Conservation (phyloP, 1,140 invertebrate genomes). For the Ylistrum balloti region DNA sequence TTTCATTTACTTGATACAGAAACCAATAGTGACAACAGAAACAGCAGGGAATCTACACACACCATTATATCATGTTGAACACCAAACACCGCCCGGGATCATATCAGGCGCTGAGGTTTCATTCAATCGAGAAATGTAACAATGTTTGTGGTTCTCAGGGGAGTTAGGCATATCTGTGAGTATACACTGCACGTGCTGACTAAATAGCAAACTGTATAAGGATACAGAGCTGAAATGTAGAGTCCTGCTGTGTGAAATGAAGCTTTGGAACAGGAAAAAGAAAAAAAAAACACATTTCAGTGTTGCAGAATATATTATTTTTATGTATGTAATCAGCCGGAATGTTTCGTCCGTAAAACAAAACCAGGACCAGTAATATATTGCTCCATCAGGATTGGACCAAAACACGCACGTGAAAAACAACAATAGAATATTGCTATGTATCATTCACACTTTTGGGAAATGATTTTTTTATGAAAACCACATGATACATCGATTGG, state of each 20-base stretch:
- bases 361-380: too few relatives aligned
- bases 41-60: not conserved
- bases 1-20: not conserved
- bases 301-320: too few relatives aligned
- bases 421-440: too few relatives aligned
- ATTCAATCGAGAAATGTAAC: conserved; percentile 22
- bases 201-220: not conserved
- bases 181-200: not conserved
- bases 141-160: not conserved
- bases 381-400: too few relatives aligned
- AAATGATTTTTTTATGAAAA: too few relatives aligned
- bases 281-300: too few relatives aligned
- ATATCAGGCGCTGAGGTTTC: conserved; percentile 1
- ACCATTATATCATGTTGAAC: not conserved
- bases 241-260: not conserved
- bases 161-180: not conserved
- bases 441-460: too few relatives aligned
- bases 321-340: too few relatives aligned
- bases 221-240: not conserved
- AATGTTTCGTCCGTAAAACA: too few relatives aligned
- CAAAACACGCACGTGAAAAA: too few relatives aligned
- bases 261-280: not conserved
- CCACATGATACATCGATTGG: too few relatives aligned
- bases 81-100: not conserved
- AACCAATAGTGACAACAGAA: not conserved